phyloP scores from a whole-genome alignment of 2,888 invertebrate genomes.

The Eupeodes latifasciatus region DNA sequence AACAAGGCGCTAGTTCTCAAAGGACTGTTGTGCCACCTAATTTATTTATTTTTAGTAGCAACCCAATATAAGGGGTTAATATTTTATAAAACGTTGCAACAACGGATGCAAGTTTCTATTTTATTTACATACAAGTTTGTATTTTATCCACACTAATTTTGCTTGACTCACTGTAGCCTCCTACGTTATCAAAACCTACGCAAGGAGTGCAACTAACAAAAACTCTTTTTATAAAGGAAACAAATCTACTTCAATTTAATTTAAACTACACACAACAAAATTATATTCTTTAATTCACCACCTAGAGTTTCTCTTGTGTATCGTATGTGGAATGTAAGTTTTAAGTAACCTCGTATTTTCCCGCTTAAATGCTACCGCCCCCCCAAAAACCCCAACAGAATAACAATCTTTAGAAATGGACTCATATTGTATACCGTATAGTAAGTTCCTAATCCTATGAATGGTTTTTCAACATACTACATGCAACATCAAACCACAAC shows the following conservation, averaged over 20 bases:
- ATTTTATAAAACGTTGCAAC: no score
- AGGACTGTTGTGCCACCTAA: no score
- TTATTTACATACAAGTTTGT: not conserved
- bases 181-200: not conserved
- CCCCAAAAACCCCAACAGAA: not conserved
- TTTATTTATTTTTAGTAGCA: no score
- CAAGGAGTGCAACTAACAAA: not conserved
- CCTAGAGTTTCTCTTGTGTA: conserved; percentile 26
- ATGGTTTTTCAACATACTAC: conserved; percentile 47
- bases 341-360: conserved; percentile 31
- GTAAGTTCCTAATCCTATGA: conserved; percentile 52
- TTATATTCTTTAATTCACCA: not conserved
- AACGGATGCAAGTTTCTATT: no score
- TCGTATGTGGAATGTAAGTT: conserved; percentile 64
- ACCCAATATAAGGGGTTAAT: no score
- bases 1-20: no score
- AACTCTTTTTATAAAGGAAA: conserved; percentile 9
- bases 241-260: conserved; percentile 18
- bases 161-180: conserved; percentile 33
- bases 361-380: conserved; percentile 55
- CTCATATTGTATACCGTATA: not conserved
- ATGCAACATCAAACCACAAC: conserved; percentile 58
- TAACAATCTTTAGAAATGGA: not conserved
- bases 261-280: not conserved
- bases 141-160: not conserved